Conservation (phyloP, 2,797 vertebrate genomes). For the Spatula clypeata region DNA sequence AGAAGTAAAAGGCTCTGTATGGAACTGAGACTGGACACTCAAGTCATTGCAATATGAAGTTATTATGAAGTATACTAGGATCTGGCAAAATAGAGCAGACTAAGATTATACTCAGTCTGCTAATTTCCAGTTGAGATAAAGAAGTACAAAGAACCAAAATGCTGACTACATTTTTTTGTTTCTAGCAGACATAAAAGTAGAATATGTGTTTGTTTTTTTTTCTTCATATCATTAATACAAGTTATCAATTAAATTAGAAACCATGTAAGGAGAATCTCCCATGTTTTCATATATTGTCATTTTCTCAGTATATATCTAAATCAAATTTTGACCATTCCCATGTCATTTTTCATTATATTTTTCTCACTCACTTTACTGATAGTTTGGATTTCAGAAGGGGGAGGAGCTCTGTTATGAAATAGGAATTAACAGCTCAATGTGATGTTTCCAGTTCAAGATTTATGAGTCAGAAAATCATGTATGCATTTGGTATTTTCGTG, state of each 20-base stretch:
- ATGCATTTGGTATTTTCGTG: background rate
- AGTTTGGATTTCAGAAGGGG: background rate
- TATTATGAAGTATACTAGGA: background rate
- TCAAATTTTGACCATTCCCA: background rate
- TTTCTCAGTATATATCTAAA: background rate
- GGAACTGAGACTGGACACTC: background rate
- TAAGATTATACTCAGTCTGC: background rate
- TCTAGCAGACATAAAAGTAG: background rate
- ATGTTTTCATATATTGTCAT: background rate
- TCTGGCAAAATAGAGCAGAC: background rate
- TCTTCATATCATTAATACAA: background rate
- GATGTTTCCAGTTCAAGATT: background rate
- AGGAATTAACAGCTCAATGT: background rate
- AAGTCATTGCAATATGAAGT: background rate
- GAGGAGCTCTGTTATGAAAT: background rate
- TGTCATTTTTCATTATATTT: background rate
- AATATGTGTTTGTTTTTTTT: background rate
- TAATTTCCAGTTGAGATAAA: background rate
- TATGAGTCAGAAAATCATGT: background rate
- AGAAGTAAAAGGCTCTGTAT: background rate
- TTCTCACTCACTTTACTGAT: background rate
- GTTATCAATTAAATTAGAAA: background rate
- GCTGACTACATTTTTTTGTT: background rate
- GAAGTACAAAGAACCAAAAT: background rate
- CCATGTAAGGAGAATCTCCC: background rate